Evolutionary conservation across 2,797 vertebrate species (phyloP), one percentile per base, ranked within the genome.

Genomic region (Crossoptilon crossoptilon): DNA sequence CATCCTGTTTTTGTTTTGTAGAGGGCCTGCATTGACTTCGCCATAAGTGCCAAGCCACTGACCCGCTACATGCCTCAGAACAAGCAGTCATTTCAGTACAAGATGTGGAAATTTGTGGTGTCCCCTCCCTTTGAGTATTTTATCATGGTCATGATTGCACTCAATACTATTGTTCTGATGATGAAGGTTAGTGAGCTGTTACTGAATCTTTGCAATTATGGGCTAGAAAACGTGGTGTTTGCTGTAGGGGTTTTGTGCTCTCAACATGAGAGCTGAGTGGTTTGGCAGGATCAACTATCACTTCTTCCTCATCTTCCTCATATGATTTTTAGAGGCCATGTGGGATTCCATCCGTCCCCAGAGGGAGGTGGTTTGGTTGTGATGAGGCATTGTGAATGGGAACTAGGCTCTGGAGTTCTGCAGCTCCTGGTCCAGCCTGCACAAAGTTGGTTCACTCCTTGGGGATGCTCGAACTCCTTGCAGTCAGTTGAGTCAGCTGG

Each of bases 111-210:
- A 62, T 99, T 99, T 44, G 99, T 99, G 93, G 99, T 99, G 56
- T 99, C 99, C 0, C 97, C 99, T 15, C 99, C 99, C 10, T 99
- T 99, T 48, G 99, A 99, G 90, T 99, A 99, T 96, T 99, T 99
- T 92, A 99, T 99, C 95, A 99, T 99, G 99, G 98, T 98, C 94
- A 99, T 99, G 99, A 99, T 99, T 6, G 99, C 99, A 11, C 98
- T 99, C 97, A 99, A 99, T 96, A 99, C 99, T 2, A 98, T 99
- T 59, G 99, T 99, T n/a, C 98, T 99, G 70, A 99, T 99, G 99
- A 99, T 99, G 99, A 99, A 99, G 99, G 99, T 99, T 95, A 95
- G 97, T 81, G 58, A 44, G 14, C 23, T 83, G 31, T 58, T 55
- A 24, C 44, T 66, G 41, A 49, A 64, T 5, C 33, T 27, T 53